phyloP scores from a whole-genome alignment of 2,113 vertebrate genomes.

The Poecilia latipinna region DNA sequence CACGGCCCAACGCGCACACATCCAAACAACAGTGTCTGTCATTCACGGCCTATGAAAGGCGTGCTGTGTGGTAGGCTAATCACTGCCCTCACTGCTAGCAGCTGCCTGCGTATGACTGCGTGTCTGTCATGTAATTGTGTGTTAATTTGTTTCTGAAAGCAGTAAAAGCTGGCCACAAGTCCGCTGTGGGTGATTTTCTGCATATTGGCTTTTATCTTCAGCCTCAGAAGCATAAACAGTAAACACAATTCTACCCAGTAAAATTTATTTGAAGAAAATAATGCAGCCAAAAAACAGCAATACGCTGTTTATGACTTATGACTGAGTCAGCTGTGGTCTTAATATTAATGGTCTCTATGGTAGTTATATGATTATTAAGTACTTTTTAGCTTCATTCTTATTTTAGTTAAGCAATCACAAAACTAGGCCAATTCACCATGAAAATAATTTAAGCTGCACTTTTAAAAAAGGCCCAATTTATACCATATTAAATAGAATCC shows the following conservation, averaged over 20 bases:
- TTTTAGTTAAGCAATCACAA: not conserved
- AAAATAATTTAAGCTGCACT: too few species aligned
- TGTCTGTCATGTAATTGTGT: constrained; percentile 22
- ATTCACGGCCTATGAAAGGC: constrained; percentile 67
- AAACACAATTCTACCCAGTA: constrained; percentile 13
- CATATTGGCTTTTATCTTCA: constrained; percentile 51
- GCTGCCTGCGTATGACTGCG: constrained; percentile 11
- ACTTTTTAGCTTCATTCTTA: not conserved
- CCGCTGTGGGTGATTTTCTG: constrained; percentile 49
- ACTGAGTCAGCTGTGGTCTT: not conserved
- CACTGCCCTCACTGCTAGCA: constrained; percentile 45
- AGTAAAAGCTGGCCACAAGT: constrained; percentile 51
- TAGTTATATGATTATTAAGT: not conserved
- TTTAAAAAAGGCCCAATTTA: not conserved
- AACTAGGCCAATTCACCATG: not conserved
- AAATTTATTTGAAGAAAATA: constrained; percentile 11
- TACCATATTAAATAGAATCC: too few species aligned
- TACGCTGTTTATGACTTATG: not conserved
- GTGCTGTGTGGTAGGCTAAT: constrained; percentile 65
- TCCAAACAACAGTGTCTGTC: constrained; percentile 32
- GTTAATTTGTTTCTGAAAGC: constrained; percentile 42
- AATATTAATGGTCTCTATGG: not conserved
- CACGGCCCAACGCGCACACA: constrained; percentile 22
- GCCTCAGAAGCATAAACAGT: constrained; percentile 5
- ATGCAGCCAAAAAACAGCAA: not conserved